Base-by-base conservation (phyloP, 2,113 vertebrate genomes). In the Romanogobio albipinnatus region DNA sequence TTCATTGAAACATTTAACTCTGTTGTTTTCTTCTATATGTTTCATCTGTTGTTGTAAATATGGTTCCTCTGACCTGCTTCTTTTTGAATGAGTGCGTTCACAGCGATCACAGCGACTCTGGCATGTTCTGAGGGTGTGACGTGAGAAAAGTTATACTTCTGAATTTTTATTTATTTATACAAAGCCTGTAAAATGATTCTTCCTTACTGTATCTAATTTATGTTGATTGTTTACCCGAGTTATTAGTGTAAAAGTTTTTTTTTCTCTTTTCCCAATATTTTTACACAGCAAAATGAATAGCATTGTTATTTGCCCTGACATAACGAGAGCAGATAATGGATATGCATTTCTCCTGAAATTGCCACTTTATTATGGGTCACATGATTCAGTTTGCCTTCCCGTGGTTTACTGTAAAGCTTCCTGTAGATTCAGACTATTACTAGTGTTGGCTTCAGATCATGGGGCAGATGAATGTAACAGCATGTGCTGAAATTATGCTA, bases 381-480 rank as follows among this genome's bases (percentile, higher is more conserved):
- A 24, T 62, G 22, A 80, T 64, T 80, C 62, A 26, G 77, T 64
- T 64, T 47, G 39, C 59, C 19, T 14, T 9, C 53, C 36, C 36
- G 43, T 74, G 22, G 70, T 53, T 56, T 33, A 36, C 33, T n/a
- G 33, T 14, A 59, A 24, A 47, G 8, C 58, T 80, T 80, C 77
- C 77, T 80, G 58, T 80, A 26, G 39, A 26, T 47, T 78, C 33
- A 77, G 75, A 58, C 53, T 39, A 61, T 24, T n/a, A 61, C 33
- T 24, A 45, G 22, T 19, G 17, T 56, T 56, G 53, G 53, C 19
- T 56, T 56, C 53, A 39, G 29, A 22, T 39, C 22, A 19, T 61
- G 26, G 83, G 80, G 83, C 85, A 83, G 85, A 78, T 84, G 86
- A 82, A 82, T 88, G 82, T 90, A 78, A 86, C 59, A 36, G 73